These are phyloP conservation scores for Anguilla japonica DNA, from an alignment of 2,113 vertebrate species.

Conservation along the genomic window DNA sequence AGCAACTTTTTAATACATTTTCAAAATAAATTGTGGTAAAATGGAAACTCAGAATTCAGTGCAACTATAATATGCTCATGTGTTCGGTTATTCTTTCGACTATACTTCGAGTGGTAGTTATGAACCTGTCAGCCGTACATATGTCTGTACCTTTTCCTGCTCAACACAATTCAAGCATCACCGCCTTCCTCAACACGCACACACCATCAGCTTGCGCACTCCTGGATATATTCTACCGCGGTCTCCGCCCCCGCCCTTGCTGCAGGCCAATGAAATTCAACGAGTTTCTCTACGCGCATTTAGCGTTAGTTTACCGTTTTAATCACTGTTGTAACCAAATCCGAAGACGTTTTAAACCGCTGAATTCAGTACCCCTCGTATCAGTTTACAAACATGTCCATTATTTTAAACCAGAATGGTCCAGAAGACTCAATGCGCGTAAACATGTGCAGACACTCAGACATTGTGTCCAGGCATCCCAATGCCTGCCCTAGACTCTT, in stretches of 20 bases:
- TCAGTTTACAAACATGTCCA: not conserved
- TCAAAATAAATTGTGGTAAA: not conserved
- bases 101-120: not conserved
- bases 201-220: constrained; percentile 12
- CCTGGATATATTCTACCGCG: not conserved
- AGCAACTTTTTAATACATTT: not conserved
- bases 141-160: not conserved
- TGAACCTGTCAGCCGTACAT: not conserved
- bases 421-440: not conserved
- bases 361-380: not conserved
- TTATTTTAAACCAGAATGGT: not conserved
- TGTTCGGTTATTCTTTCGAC: not conserved
- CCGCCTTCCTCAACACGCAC: constrained; percentile 35
- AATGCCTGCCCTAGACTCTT: no score
- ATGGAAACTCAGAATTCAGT: not conserved
- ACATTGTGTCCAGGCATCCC: no score
- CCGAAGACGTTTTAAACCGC: not conserved
- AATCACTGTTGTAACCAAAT: not conserved
- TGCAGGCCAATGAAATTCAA: constrained; percentile 52
- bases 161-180: not conserved
- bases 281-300: constrained; percentile 5
- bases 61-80: not conserved
- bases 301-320: not conserved
- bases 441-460: not conserved
- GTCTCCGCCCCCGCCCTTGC: constrained; percentile 45